Base-by-base conservation (phyloP, 2,888 invertebrate species). In the Himalopsyche japonica region DNA sequence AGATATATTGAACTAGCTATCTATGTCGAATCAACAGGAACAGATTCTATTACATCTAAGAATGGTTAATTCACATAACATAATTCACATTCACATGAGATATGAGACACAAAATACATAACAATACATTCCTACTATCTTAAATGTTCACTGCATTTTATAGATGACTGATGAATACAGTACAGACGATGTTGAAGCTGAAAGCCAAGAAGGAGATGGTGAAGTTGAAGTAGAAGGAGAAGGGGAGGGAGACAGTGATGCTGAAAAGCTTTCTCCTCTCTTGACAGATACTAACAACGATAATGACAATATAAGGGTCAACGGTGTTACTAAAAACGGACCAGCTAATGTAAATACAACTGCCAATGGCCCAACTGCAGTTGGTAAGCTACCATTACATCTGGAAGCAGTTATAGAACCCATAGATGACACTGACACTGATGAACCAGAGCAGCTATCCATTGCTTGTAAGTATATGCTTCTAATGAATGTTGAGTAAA, bases 191-290 rank as follows among this genome's bases (percentile, higher is more conserved):
- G 81, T 87, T 7, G 87, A 85, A 49, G 81, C 82, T 10, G 86
- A 86, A 79, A 87, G 80, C 79, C 86, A 86, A 70, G 87, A 87
- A 79, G 88, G 87, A 34, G 89, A 87, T 83, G 87, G 85, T 88
- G 93, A 92, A 49, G 91, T 93, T 76, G 96, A 95, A 88, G 87
- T 85, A 88, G 93, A 92, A 49, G 91, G 93, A 76, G 96, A 95
- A 88, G 95, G 95, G 87, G 43, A 57, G 20, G 57, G 20, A 20
- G 96, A 97, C 89, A 97, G 97, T 89, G 97, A 97, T 90, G 95
- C 95, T 79, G 97, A 97, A 90, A 95, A 97, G 88, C 90, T 96
- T 82, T 97, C 97, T 24, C 97, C 97, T 24, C 90, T 97, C 47
- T 91, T 97, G 79, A 90, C 91, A 1, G 90, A 90, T 47, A 34